phyloP scores from a whole-genome alignment of 2,888 invertebrate genomes.

The Cordilura impudica region DNA sequence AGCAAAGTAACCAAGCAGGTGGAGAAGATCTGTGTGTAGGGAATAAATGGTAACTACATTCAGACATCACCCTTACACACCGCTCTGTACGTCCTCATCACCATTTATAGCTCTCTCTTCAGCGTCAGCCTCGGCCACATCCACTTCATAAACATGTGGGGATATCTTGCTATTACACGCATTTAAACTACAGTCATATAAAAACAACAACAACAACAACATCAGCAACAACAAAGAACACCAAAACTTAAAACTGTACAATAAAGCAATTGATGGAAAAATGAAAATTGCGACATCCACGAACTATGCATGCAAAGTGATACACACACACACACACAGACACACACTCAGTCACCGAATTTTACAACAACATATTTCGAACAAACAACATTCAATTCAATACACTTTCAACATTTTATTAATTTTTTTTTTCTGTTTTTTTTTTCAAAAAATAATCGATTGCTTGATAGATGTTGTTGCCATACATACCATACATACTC shows the following conservation, averaged over 20 bases:
- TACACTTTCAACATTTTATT: slow-evolving; percentile 52
- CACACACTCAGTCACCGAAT: slow-evolving; percentile 1
- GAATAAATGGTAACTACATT: slow-evolving; percentile 16
- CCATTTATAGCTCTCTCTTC: not conserved
- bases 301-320: slow-evolving; percentile 12
- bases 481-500: too few species aligned
- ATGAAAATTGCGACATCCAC: slow-evolving; percentile 57
- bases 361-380: slow-evolving; percentile 1
- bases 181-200: slow-evolving; percentile 34
- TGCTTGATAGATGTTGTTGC: slow-evolving; percentile 47
- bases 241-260: slow-evolving; percentile 36
- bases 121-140: not conserved
- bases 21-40: slow-evolving; percentile 20
- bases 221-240: not conserved
- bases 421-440: slow-evolving; percentile 10
- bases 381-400: slow-evolving; percentile 16
- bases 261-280: slow-evolving; percentile 55
- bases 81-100: not conserved
- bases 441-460: slow-evolving; percentile 54
- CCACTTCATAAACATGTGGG: slow-evolving; percentile 18
- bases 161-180: slow-evolving; percentile 46
- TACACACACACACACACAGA: not conserved
- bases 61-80: not conserved
- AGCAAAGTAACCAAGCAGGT: slow-evolving; percentile 33
- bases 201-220: slow-evolving; percentile 22